Evolutionary conservation across 2,888 invertebrate genomes (phyloP).

Genomic region (Cephus rjabovi): DNA sequence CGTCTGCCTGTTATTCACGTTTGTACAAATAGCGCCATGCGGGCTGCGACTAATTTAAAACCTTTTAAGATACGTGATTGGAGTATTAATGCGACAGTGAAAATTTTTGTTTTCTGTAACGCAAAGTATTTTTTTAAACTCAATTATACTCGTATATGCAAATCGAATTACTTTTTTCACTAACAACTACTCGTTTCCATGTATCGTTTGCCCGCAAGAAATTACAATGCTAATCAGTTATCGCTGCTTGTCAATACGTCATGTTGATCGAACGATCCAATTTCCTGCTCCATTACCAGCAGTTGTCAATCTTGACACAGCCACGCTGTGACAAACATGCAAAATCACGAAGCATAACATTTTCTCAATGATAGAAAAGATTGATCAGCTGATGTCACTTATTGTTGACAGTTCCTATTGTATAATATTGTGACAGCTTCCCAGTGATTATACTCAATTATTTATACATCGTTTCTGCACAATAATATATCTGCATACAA

Average conservation of each 20-base stretch:
- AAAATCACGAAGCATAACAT: background rate
- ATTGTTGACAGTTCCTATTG: background rate
- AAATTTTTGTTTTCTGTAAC: background rate
- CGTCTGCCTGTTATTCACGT: conserved; percentile 7
- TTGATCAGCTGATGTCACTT: background rate
- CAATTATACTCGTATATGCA: background rate
- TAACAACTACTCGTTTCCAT: background rate
- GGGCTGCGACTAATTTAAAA: background rate
- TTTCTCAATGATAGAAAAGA: background rate
- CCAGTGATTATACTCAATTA: too few relatives aligned
- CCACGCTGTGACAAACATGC: background rate
- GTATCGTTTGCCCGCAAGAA: background rate
- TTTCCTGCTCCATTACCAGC: background rate
- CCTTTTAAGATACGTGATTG: background rate
- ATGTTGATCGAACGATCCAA: background rate
- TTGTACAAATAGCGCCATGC: background rate
- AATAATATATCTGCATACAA: background rate
- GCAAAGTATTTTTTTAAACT: background rate
- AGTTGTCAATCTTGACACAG: background rate
- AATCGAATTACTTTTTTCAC: background rate
- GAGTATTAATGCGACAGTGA: background rate
- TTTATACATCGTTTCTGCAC: too few relatives aligned
- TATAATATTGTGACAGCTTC: too few relatives aligned
- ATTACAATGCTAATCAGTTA: background rate
- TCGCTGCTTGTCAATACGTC: background rate